Base-by-base conservation (phyloP, 2,888 invertebrate genomes). In the Limnephilus marmoratus region DNA sequence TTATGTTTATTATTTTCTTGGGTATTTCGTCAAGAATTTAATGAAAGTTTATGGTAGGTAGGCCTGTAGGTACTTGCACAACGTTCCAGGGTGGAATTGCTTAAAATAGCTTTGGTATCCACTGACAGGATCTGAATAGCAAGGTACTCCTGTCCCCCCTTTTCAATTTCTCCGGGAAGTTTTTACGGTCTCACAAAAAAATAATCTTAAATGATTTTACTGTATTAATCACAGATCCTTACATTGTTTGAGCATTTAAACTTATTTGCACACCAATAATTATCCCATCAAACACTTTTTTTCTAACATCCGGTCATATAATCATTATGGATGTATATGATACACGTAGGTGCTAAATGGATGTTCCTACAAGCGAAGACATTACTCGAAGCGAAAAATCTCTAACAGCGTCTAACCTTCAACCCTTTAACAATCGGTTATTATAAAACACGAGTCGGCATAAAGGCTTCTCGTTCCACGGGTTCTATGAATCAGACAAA, bases 401-500 rank as follows among this genome's bases (percentile, higher is more conserved):
- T 9, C 9, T 24, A 24, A 68, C 68, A n/a, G 24, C 18, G 68
- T 68, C 24, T 68, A 68, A 68, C 68, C 68, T 68, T 68, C 24
- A 68, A 68, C 24, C n/a, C 68, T 68, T 68, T 5, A 68, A 68
- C 68, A 68, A 68, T 68, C 68, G 9, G 68, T 68, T 68, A 68
- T 68, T 68, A 68, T 24, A 68, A 68, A 68, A n/a, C 68, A 68
- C 68, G 68, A 85, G 85, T 85, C 31, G 85, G 41, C 37, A 34
- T 37, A 41, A 24, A 85, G 85, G 41, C 34, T 85, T 85, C 85
- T 41, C 85, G 41, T 37, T 85, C 85, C 41, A 85, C 37, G 85
- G 37, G 68, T 68, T 68, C 1, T n/a, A 68, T 5, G 83, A 83
- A 53, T 34, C 88, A n/a, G 80, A 89, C 88, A 89, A 89, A 89